Base-by-base conservation (phyloP, 2,797 vertebrate species). In the Lagocephalus sceleratus region DNA sequence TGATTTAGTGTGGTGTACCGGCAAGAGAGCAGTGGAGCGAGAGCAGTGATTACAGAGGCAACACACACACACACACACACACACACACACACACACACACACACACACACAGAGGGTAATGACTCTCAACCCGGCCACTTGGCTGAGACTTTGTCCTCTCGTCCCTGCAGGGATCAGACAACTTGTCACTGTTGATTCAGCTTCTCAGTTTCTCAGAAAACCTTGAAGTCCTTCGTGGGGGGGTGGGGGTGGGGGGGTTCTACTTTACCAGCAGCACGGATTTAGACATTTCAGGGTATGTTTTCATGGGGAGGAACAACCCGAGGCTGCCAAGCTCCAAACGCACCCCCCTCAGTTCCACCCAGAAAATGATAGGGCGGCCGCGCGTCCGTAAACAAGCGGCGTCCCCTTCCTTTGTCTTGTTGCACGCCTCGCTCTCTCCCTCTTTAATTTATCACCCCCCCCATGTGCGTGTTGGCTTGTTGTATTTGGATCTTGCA, bases 291-390 rank as follows among this genome's bases (percentile, higher is more conserved):
- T 78, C 23, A 20, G 60, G 63, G 62, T 60, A 60, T 76, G 61
- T 76, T 73, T 78, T 43, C 70, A 64, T 43, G 65, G 60, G 53
- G 41, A 67, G 51, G 57, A 50, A 19, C 51, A 66, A 66, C 60
- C 60, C 66, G 51, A 57, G 66, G 38, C 20, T 47, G 54, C 80
- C 26, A 47, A 79, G 85, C 83, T 85, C 84, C 80, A 76, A 81
- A 54, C 20, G 50, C 51, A 19, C 48, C 40, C 59, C 73, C 76
- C 76, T 79, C 43, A 82, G 68, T 66, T 76, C 58, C 77, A 82
- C 79, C 75, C 83, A 71, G 60, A 48, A 85, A 88, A 89, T 88
- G 69, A 88, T 83, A 89, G 86, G 82, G 55, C 79, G 72, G 57
- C 73, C 60, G 35, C n/a, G 64, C 54, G 60, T 56, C 76, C 71